Evolutionary conservation across 2,113 vertebrate genomes (phyloP), one percentile per base, ranked within the genome.

Genomic region (Ctenodactylus gundi): DNA sequence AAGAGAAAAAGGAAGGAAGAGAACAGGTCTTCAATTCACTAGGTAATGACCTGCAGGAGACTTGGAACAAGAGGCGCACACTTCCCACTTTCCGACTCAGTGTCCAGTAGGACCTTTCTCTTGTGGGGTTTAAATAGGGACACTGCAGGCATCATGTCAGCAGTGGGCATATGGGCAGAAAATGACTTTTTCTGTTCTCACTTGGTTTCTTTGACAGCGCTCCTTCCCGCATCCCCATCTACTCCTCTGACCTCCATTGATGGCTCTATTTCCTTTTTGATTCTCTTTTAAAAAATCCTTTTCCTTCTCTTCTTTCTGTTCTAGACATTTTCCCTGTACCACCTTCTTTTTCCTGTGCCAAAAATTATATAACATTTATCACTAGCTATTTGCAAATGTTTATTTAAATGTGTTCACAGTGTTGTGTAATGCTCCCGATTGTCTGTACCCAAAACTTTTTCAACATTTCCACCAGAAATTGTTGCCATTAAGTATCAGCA

Each of bases 101-200:
- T 51, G 29, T 36, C 68, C 87, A 75, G 4, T 44, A 46, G 21
- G 53, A 34, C 75, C 53, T 91, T 57, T 85, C 83, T 80, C 72
- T 83, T n/a, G 53, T 72, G 76, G 76, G 58, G 46, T 89, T 88
- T 94, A 85, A 73, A 53, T 78, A 76, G 77, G 55, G 41, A 68
- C 6, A 14, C 25, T 80, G 65, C 20, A 39, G 60, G 41, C 17
- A 90, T 55, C 31, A 27, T 70, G 27, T 90, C 65, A 60, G 53
- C 41, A 72, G 73, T 27, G 60, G 53, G 41, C 29, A 29, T 72
- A 68, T 96, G 49, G 90, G 73, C 49, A 93, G 90, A 92, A 89
- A 85, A 27, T 85, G 51, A 25, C 72, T n/a, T 64, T 92, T 94
- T 64, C 81, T 78, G 68, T 73, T 31, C 73, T 10, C 13, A 51